Evolutionary conservation across 2,797 vertebrate species (phyloP), one percentile per base, ranked within the genome.

Genomic region (Danio aesculapii): DNA sequence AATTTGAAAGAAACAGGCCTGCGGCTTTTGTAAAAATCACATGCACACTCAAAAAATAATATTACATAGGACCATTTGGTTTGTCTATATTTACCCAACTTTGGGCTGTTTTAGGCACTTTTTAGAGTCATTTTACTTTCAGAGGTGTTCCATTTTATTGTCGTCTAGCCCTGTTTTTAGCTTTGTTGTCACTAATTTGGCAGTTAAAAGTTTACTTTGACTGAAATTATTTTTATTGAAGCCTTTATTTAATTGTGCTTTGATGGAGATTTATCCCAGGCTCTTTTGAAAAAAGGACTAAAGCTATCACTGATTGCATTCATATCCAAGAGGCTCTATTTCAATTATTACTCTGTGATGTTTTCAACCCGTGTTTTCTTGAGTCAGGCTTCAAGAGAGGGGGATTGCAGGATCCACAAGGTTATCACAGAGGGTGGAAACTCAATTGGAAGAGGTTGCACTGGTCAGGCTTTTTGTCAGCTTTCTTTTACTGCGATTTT

Each of bases 341-440:
- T 78, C 76, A 69, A 50, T 78, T 58, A 68, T 62, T 75, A 62
- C 39, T 44, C 46, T 52, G 44, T 76, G 64, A 59, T 78, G 50
- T 72, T 78, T 78, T 61, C 13, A 8, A 78, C 53, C 30, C 73
- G 8, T 75, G 46, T 81, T 81, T 58, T 55, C 64, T 30, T 41
- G 41, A 61, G 44, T 77, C 75, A 39, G 17, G 59, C 75, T 83
- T 75, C 70, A 49, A 57, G 77, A 79, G 74, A 70, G 7, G 69
- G 58, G 67, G 76, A 75, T 57, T 77, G 49, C 59, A 21, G 47
- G 67, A 68, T 68, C 68, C 59, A 9, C 47, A 49, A 47, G 82
- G 80, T 82, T 84, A 85, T 86, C 81, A 30, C 74, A 71, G 12
- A 55, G 81, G 59, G 83, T 55, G 81, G 64, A 67, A 81, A 77